Evolutionary conservation across 2,888 invertebrate genomes (phyloP).

Genomic region (Platycheirus albimanus): DNA sequence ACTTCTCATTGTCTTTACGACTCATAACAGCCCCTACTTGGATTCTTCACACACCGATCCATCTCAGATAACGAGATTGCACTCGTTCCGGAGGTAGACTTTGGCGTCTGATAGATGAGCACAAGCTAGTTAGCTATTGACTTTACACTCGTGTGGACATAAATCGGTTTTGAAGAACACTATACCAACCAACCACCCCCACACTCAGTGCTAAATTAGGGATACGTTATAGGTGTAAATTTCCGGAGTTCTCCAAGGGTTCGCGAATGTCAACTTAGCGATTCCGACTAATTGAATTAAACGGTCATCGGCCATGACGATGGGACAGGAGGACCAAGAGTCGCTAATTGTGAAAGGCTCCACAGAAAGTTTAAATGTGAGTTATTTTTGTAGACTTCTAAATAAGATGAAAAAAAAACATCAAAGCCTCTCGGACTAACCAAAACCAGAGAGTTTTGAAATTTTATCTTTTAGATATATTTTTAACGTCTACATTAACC

Average conservation of each 20-base stretch:
- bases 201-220: constrained; percentile 28
- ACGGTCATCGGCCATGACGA: constrained; percentile 81
- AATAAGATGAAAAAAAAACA: background rate
- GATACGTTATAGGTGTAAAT: constrained; percentile 6
- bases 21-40: constrained; percentile 32
- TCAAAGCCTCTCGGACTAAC: constrained; percentile 1
- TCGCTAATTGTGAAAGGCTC: constrained; percentile 82
- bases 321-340: constrained; percentile 84
- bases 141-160: constrained; percentile 64
- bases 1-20: constrained; percentile 61
- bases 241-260: constrained; percentile 49
- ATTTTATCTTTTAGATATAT: constrained; percentile 13
- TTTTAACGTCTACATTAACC: constrained; percentile 9
- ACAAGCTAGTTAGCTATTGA: constrained; percentile 63
- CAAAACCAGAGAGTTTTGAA: background rate
- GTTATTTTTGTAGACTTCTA: constrained; percentile 1
- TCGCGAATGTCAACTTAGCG: constrained; percentile 55
- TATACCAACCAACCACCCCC: background rate
- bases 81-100: constrained; percentile 64
- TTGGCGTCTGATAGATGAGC: constrained; percentile 56
- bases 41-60: constrained; percentile 41
- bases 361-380: constrained; percentile 68
- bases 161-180: constrained; percentile 10
- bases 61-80: constrained; percentile 71
- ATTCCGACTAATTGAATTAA: constrained; percentile 65